Evolutionary conservation across 2,888 invertebrate species (phyloP), one percentile per base, ranked within the genome.

Genomic region (Scaptomyza flava): DNA sequence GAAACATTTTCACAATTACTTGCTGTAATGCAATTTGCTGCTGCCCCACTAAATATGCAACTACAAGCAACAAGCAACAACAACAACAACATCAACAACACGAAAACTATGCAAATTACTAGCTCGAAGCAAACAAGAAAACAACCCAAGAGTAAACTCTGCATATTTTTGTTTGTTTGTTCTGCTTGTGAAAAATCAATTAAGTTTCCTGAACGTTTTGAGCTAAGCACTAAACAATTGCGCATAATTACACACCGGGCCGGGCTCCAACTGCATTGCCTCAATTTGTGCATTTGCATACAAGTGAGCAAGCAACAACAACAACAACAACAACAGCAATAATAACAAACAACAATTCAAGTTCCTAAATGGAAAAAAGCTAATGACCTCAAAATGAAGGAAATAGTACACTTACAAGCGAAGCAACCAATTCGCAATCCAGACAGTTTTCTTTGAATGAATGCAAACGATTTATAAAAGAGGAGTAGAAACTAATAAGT

Each of bases 181-280:
- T 64, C 50, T 70, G 65, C 66, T 48, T 33, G 48, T 48, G 68
- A 77, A 81, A 84, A 89, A 85, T 85, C 85, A 85, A 85, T 85
- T 85, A 85, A 81, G 81, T 77, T 67, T 59, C 68, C 56, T 70
- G 23, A 71, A 84, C 72, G 75, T 72, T 77, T 66, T 45, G 61
- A 85, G 83, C 86, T 88, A 77, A 87, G 81, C 79, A 73, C 82
- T 82, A 85, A 88, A 79, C 89, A 89, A 85, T 89, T 89, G 89
- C 85, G 89, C 85, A 85, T 85, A 85, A 85, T 85, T 84, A 89
- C 59, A 64, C 66, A 42, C 64, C 17, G 41, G 51, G 51, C 27
- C 14, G 50, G 62, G 54, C 38, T 34, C 51, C 60, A 56, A 61
- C 83, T 77, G 88, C 83, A 83, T 73, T 81, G 70, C 83, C 77